A percentile compares a stretch with the other conserved stretches of the same genome.
Conservation (phyloP, 1,140 invertebrate genomes). For the Steinernema khuongi region DNA sequence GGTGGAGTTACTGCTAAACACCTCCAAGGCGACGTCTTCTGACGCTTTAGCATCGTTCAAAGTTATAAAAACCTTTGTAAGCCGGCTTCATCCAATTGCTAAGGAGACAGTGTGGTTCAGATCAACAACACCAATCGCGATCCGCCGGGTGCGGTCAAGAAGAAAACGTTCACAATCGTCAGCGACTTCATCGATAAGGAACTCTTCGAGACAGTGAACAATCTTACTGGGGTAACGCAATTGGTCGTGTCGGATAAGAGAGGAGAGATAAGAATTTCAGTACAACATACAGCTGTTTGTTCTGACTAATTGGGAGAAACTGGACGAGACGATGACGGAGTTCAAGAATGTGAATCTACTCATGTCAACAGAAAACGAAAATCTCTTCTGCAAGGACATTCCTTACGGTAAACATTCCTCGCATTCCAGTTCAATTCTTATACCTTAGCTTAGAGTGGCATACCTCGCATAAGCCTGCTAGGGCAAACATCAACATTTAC, state of each 20-base stretch:
- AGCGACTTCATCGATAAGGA: slow-evolving; percentile 7
- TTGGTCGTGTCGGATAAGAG: background rate
- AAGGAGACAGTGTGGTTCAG: background rate
- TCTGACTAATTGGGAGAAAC: background rate
- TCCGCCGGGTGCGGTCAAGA: background rate
- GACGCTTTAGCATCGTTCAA: background rate
- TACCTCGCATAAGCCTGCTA: background rate
- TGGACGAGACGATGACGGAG: background rate
- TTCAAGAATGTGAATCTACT: background rate
- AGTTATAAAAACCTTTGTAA: too few relatives aligned
- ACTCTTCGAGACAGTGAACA: background rate
- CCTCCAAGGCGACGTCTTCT: background rate
- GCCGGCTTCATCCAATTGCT: too few relatives aligned
- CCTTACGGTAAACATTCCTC: background rate
- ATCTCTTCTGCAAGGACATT: background rate
- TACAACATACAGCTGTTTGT: background rate
- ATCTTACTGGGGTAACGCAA: background rate
- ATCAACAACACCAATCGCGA: background rate
- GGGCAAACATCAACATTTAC: background rate
- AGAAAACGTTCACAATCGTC: background rate
- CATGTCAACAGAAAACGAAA: background rate
- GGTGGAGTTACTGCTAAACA: background rate
- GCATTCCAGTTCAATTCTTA: background rate
- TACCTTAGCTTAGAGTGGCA: background rate
- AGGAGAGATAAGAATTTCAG: background rate